Base-by-base conservation (phyloP, 2,797 vertebrate species). In the Ceryle rudis region DNA sequence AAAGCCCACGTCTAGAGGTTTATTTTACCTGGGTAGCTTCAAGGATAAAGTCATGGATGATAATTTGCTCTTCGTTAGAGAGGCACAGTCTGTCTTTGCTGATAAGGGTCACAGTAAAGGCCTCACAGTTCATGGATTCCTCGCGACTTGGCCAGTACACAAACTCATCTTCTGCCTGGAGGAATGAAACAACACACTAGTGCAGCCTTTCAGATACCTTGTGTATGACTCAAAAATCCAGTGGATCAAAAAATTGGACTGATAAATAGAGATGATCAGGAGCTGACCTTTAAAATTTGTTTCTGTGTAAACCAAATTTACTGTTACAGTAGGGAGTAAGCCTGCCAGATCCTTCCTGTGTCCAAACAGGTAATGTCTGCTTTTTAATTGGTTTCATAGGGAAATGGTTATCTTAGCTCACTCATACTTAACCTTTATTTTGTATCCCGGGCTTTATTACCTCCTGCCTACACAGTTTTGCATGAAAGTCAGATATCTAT, bases 61-160 rank as follows among this genome's bases (percentile, higher is more conserved):
- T 99, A 96, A 99, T 99, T 97, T 99, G 99, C 96, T 99, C 99
- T 98, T 99, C 99, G 1, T 99, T 99, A 96, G 99, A 99, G 98
- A 99, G 99, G 98, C 99, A 99, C 97, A 99, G 98, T 97, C 99
- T 98, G 98, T 99, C 99, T 98, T 99, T 99, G 98, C 99, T 99
- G 98, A 99, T 99, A 96, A 99, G 99, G 71, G 99, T 99, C 98
- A 99, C 99, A 20, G 99, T 99, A 97, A 99, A 99, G 96, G 99
- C 98, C 95, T 99, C 98, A 97, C 99, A 99, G 98, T 99, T 99
- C 99, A 99, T 99, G 97, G 99, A 99, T 98, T 99, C 99, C 93
- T 99, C 99, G 8, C 99, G 98, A 97, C 99, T 99, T 29, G 99
- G 99, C 99, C 99, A 99, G 97, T 99, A 99, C 72, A 99, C 99